A percentile compares a stretch with the other conserved stretches of the same genome.
Evolutionary conservation across 2,888 invertebrate genomes (phyloP).

Genomic region (Prosapia bicincta): DNA sequence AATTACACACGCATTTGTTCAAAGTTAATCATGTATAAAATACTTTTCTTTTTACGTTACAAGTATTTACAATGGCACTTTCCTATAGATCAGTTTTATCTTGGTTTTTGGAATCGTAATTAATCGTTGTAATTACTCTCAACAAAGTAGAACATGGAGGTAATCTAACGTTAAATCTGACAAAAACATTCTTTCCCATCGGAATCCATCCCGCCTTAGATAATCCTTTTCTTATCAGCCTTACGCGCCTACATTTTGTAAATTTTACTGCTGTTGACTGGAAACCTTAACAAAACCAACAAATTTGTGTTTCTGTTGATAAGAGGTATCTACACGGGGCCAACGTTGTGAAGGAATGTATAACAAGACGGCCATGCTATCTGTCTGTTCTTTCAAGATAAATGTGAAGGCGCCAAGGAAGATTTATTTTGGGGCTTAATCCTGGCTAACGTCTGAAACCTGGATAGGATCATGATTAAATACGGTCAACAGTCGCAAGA

Average conservation of each 20-base stretch:
- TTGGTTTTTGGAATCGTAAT: no score
- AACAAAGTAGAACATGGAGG: no score
- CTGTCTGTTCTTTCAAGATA: not conserved
- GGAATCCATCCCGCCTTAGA: not conserved
- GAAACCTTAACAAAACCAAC: not conserved
- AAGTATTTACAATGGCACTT: no score
- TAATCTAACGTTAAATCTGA: no score
- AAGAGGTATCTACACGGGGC: not conserved
- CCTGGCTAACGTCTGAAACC: not conserved
- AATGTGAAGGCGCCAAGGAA: not conserved
- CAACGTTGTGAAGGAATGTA: not conserved
- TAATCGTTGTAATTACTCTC: no score
- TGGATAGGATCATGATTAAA: not conserved
- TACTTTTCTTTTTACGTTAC: no score
- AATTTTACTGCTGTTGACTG: not conserved
- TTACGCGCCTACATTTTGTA: not conserved
- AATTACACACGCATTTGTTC: no score
- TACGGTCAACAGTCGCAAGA: no score
- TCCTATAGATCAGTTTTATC: no score
- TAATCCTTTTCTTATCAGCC: not conserved
- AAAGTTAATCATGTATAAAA: no score
- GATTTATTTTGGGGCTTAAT: not conserved
- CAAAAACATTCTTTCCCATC: no score
- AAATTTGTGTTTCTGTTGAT: not conserved
- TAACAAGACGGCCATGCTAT: not conserved